Evolutionary conservation across 1,140 invertebrate genomes (phyloP).

Genomic region (Palaemon carinicauda): DNA sequence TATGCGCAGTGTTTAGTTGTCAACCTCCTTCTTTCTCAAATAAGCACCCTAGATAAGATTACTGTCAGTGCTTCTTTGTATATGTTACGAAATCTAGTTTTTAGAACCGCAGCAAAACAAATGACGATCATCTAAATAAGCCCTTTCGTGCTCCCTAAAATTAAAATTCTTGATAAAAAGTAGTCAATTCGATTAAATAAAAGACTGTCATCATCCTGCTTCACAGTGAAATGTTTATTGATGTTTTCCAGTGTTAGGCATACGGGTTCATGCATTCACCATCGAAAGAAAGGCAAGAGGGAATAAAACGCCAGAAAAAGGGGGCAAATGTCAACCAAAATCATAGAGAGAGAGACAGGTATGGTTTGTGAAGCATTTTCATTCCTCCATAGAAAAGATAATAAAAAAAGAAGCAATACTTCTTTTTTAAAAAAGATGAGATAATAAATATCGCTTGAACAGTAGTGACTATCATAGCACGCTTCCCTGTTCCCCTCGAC

Average conservation of each 20-base stretch:
- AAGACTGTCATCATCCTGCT: background rate
- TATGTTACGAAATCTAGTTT: no score
- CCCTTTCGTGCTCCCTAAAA: background rate
- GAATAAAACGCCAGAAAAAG: constrained; percentile 22
- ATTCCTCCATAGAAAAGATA: background rate
- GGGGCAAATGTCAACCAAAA: constrained; percentile 9
- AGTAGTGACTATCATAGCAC: no score
- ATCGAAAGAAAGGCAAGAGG: constrained; percentile 47
- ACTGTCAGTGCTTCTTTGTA: no score
- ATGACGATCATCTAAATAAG: background rate
- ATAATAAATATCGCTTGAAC: no score
- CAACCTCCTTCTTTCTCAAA: no score
- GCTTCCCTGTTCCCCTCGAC: no score
- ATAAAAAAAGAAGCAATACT: no score
- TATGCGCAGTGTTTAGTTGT: no score
- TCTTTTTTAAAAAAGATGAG: no score
- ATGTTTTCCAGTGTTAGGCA: constrained; percentile 42
- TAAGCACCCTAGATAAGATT: no score
- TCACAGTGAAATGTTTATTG: constrained; percentile 7
- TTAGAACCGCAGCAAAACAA: background rate
- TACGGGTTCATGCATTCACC: constrained; percentile 46
- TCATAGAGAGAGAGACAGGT: constrained; percentile 17
- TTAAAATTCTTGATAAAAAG: background rate
- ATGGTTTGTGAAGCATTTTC: constrained; percentile 34
- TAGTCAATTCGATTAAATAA: background rate